A percentile compares a stretch with the other conserved stretches of the same genome.
Conservation (phyloP, 2,113 vertebrate species). For the Mastomys natalensis region DNA sequence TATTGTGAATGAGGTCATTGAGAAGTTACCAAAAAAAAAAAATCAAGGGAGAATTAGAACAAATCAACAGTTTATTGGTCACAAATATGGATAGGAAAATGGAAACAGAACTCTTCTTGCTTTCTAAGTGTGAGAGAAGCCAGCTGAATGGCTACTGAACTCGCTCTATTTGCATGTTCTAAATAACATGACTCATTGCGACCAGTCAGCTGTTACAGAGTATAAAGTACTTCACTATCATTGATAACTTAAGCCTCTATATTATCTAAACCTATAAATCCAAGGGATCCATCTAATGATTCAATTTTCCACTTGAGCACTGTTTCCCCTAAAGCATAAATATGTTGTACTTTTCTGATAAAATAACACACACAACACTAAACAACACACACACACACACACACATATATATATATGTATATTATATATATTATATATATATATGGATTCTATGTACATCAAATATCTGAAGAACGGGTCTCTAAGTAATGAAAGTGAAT, state of each 20-base stretch:
- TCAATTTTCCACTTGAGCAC: background rate
- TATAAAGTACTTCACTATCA: background rate
- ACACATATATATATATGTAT: too few species aligned
- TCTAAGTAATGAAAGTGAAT: background rate
- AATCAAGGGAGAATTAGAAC: background rate
- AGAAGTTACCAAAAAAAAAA: background rate
- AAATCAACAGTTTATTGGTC: background rate
- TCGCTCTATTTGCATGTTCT: background rate
- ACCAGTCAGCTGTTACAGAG: too few species aligned
- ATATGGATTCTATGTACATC: background rate
- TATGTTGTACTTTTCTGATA: background rate
- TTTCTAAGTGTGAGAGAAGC: background rate
- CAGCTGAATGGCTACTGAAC: background rate
- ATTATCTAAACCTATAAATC: background rate
- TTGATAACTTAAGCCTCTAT: background rate
- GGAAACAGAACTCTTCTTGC: background rate
- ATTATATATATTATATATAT: too few species aligned
- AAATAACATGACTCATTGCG: background rate
- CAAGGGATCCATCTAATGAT: background rate
- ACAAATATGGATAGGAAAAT: background rate
- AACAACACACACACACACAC: too few species aligned
- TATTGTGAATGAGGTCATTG: background rate
- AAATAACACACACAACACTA: too few species aligned
- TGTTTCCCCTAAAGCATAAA: background rate
- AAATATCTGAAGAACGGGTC: background rate